These are phyloP conservation scores for Todus mexicanus DNA, from an alignment of 2,797 vertebrate genomes.

Conservation along the genomic window DNA sequence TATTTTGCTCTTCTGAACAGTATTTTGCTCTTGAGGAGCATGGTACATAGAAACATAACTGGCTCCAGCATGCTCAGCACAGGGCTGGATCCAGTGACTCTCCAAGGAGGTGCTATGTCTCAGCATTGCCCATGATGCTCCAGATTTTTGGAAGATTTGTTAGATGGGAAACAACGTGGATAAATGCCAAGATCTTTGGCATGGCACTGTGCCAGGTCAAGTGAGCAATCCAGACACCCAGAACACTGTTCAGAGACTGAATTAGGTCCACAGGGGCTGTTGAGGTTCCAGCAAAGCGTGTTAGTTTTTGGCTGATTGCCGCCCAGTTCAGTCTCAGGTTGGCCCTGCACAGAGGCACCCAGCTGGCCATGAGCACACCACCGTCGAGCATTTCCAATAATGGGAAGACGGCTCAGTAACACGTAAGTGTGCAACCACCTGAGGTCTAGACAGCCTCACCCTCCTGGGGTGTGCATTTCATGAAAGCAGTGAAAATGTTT, in stretches of 20 bases:
- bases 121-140: fast-evolving
- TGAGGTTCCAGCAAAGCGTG: not conserved
- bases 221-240: not conserved
- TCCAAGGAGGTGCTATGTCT: not conserved
- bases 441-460: slow-evolving; percentile 2
- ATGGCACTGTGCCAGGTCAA: not conserved
- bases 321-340: fast-evolving
- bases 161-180: not conserved
- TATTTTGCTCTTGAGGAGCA: not conserved
- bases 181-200: not conserved
- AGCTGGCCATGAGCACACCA: not conserved
- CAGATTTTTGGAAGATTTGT: not conserved
- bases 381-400: fast-evolving
- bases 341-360: not conserved
- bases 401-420: not conserved
- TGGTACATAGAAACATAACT: not conserved
- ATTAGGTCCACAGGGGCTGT: not conserved
- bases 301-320: not conserved
- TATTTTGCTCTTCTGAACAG: not conserved
- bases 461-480: not conserved
- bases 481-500: not conserved
- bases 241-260: not conserved
- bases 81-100: not conserved
- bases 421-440: not conserved
- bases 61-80: not conserved